Base-by-base conservation (phyloP, 2,113 vertebrate species). In the Muntiacus muntjak region DNA sequence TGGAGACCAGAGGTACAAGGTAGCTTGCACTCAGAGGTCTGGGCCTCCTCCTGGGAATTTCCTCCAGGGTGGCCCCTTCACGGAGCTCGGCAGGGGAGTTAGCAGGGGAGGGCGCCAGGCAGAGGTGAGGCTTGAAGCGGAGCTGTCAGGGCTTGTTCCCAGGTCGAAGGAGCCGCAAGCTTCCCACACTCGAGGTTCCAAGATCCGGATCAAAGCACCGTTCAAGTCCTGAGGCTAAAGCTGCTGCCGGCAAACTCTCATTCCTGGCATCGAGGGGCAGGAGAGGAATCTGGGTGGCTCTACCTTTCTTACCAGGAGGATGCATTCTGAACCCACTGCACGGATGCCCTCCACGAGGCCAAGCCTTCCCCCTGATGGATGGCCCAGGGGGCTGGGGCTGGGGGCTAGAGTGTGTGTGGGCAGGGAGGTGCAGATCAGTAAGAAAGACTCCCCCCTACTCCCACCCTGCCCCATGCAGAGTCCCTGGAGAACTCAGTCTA, bases 331-430 rank as follows among this genome's bases (percentile, higher is more conserved):
- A 43, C 25, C n/a, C 60, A 33, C 43, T 1, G 50, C 36, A 3
- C 0, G 0, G 16, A 54, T 21, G 33, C 47, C 19, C 1, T 17
- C n/a, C 36, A 6, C 0, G 6, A 45, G 40, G 25, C 23, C 0
- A 26, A 89, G 64, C 30, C 30, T 30, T 1, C 13, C 3, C 7
- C n/a, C 2, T 0, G 7, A 4, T 8, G 57, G 47, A 3, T 23
- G 85, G 87, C 19, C 25, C 1, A 6, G 40, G 2, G 23, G n/a
- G 12, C 28, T 15, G 14, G 76, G 83, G 17, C 82, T 71, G 25
- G 45, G 79, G 89, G 28, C 64, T 36, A 16, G 25, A 3, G 15
- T 30, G 55, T 58, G 36, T 33, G 50, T 16, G 25, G 14, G 15
- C 3, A 23, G 19, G 67, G 67, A 74, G 82, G 52, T 57, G 25